Base-by-base conservation (phyloP, 2,113 vertebrate genomes). In the Malurus cyaneus region DNA sequence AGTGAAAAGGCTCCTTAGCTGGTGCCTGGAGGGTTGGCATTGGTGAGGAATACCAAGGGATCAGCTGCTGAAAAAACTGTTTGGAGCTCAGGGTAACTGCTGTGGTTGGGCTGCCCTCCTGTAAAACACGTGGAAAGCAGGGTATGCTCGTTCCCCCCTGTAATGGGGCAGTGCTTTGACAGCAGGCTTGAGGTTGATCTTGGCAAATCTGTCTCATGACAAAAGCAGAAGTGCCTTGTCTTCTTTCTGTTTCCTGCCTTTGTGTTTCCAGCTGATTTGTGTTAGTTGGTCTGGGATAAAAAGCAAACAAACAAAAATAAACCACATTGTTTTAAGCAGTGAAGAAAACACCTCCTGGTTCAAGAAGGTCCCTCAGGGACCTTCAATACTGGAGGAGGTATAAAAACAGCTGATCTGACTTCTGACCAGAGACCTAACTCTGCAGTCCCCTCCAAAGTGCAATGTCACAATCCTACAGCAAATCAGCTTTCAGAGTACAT, bases 381-480 rank as follows among this genome's bases (percentile, higher is more conserved):
- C 26, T 80, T 86, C 41, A 47, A 1, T 1, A 2, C 36, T 62
- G 59, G 32, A 61, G 26, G 5, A 32, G 25, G 28, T 76, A 11
- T 53, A 60, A 73, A 87, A 93, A 3, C 29, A 64, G 5, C 21
- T 86, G 59, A 29, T 47, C 34, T 19, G 28, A 49, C 28, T 64
- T 65, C 46, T 79, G 57, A 57, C 42, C 18, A 41, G 36, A 70
- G 12, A 5, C 20, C 39, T 54, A 47, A 54, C 21, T 66, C 31
- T 31, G 3, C 14, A 17, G 39, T 50, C 24, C 19, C 8, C 13
- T 16, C 19, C 6, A 4, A 83, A 90, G 14, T 0, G 0, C 65
- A 31, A 66, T 21, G 17, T 44, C 47, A 24, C 67, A 53, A 26
- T n/a, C 39, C 31, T 78, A 25, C 44, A 47, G 46, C 8, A 66